These are phyloP conservation scores for Holacanthella duospinosa DNA, from an alignment of 2,888 invertebrate species.

Conservation along the genomic window DNA sequence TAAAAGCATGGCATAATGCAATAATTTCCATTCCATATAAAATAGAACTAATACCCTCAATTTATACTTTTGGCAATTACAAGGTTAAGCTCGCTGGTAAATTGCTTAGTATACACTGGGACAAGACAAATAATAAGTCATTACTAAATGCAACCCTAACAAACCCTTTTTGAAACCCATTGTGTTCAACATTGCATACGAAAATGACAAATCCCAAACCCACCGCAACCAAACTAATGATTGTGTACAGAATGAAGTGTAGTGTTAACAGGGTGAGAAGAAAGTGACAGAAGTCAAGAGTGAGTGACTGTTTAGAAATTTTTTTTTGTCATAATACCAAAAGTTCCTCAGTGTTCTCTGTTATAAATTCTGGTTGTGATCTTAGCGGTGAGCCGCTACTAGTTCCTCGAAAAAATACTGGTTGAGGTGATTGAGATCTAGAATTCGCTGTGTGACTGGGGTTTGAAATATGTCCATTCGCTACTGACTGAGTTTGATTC, in stretches of 20 bases:
- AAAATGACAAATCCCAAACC: too few species aligned
- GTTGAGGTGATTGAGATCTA: background rate
- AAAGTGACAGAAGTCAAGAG: too few species aligned
- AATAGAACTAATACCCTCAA: background rate
- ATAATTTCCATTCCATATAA: background rate
- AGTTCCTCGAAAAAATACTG: background rate
- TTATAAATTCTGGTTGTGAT: background rate
- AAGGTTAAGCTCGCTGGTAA: too few species aligned
- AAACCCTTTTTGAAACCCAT: too few species aligned
- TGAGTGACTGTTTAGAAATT: background rate
- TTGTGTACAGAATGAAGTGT: background rate
- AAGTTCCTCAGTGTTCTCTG: background rate
- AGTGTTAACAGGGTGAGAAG: too few species aligned
- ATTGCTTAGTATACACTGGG: too few species aligned
- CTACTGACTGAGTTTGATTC: background rate
- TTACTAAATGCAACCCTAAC: too few species aligned
- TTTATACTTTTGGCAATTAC: too few species aligned
- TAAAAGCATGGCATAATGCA: background rate
- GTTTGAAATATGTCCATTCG: background rate
- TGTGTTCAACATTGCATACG: too few species aligned
- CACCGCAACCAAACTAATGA: too few species aligned
- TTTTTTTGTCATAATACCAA: too few species aligned
- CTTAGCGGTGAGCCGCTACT: background rate
- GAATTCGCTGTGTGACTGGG: background rate
- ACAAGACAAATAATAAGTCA: too few species aligned